phyloP scores from a whole-genome alignment of 2,797 vertebrate genomes.

The Propithecus perrieri region DNA sequence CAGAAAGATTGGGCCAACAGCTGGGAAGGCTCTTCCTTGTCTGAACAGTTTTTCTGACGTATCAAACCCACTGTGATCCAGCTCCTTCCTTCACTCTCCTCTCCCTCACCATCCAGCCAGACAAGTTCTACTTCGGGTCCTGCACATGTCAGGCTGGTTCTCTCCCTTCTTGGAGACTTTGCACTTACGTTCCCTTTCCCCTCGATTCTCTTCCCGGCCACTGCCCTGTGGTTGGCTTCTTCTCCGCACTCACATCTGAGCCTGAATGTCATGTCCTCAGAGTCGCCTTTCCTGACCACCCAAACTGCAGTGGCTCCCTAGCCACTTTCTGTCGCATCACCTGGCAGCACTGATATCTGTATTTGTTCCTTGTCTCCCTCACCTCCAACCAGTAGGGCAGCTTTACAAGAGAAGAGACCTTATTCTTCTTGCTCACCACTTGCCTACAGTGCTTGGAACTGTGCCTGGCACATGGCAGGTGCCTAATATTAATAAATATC shows the following conservation, averaged over 20 bases:
- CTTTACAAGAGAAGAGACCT: background rate
- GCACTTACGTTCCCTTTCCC: background rate
- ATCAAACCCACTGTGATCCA: background rate
- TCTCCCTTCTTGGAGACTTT: background rate
- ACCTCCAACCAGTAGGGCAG: background rate
- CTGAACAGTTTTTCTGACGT: background rate
- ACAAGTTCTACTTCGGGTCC: background rate
- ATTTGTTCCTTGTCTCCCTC: background rate
- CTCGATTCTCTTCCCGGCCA: background rate
- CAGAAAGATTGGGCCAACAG: background rate
- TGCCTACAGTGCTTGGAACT: background rate
- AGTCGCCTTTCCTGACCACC: background rate
- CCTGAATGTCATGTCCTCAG: background rate
- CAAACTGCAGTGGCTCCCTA: background rate
- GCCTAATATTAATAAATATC: background rate
- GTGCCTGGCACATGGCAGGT: background rate
- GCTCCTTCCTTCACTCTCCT: background rate
- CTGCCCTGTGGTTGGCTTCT: accelerated
- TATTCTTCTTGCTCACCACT: background rate
- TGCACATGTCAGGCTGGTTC: accelerated
- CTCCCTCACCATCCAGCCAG: background rate
- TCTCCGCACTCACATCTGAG: background rate
- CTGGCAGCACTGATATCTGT: background rate
- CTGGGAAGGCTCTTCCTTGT: background rate
- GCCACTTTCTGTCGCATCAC: background rate